Evolutionary conservation across 2,888 invertebrate genomes (phyloP).

Genomic region (Amphipoea oculea): DNA sequence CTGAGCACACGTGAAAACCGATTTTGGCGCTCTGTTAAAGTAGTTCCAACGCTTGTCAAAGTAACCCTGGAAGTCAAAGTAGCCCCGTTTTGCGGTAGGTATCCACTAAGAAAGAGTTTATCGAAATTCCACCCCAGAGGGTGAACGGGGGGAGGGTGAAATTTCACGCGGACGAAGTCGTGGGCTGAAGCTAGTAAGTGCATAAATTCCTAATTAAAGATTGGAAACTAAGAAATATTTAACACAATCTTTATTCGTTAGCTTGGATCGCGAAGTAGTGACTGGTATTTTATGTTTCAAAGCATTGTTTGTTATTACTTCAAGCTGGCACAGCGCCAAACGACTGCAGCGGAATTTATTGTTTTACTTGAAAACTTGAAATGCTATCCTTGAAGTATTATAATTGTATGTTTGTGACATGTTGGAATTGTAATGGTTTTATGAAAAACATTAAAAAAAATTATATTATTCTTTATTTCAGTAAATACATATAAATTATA

Average conservation of each 20-base stretch:
- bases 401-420: conserved; percentile 11
- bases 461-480: no score
- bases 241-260: conserved; percentile 15
- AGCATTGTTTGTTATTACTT: conserved; percentile 40
- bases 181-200: no score
- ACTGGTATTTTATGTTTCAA: conserved; percentile 40
- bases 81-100: no score
- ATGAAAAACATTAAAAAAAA: background rate
- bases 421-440: background rate
- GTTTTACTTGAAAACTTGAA: conserved; percentile 45
- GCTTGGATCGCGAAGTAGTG: background rate
- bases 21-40: no score
- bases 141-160: no score
- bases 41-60: no score
- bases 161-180: no score
- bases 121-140: no score
- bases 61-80: no score
- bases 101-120: no score
- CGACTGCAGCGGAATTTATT: conserved; percentile 48
- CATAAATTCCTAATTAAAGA: background rate
- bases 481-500: no score
- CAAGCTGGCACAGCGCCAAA: conserved; percentile 33
- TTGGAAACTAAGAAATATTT: background rate
- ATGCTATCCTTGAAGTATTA: conserved; percentile 32
- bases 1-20: no score